phyloP scores from a whole-genome alignment of 2,888 invertebrate genomes.

The Tetheella fluctuosa region DNA sequence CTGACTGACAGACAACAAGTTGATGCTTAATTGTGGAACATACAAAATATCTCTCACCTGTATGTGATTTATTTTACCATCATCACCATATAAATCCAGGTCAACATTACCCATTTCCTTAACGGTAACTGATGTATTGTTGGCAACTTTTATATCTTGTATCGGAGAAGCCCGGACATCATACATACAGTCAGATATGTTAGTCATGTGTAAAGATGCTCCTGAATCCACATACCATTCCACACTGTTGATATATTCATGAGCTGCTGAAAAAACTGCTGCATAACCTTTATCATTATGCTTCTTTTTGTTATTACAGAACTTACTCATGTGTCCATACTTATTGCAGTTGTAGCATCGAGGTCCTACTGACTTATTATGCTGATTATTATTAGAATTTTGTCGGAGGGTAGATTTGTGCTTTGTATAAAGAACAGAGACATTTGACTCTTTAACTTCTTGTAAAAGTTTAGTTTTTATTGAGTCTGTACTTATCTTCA shows the following conservation, averaged over 20 bases:
- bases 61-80: not conserved
- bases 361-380: not conserved
- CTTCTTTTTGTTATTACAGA: not conserved
- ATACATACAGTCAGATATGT: slow-evolving; percentile 20
- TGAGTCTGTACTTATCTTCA: not conserved
- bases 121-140: slow-evolving; percentile 20
- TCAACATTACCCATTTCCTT: not conserved
- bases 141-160: slow-evolving; percentile 20
- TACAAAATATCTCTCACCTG: slow-evolving; percentile 17
- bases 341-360: not conserved
- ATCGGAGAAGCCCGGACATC: slow-evolving; percentile 21
- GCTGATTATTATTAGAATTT: not conserved
- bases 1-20: slow-evolving; percentile 26
- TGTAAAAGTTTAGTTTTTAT: not conserved
- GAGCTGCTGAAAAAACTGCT: not conserved
- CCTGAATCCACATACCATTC: slow-evolving; percentile 15
- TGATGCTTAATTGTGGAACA: slow-evolving; percentile 23
- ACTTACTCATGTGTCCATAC: not conserved
- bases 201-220: slow-evolving; percentile 24
- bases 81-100: not conserved
- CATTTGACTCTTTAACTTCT: not conserved
- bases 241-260: too few species aligned
- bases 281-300: not conserved
- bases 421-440: too few species aligned
- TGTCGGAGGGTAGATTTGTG: too few species aligned